A percentile compares a stretch with the other conserved stretches of the same genome.
These are phyloP conservation scores for Hydrotaea cyrtoneurina DNA, from an alignment of 2,888 invertebrate species.

Conservation along the genomic window DNA sequence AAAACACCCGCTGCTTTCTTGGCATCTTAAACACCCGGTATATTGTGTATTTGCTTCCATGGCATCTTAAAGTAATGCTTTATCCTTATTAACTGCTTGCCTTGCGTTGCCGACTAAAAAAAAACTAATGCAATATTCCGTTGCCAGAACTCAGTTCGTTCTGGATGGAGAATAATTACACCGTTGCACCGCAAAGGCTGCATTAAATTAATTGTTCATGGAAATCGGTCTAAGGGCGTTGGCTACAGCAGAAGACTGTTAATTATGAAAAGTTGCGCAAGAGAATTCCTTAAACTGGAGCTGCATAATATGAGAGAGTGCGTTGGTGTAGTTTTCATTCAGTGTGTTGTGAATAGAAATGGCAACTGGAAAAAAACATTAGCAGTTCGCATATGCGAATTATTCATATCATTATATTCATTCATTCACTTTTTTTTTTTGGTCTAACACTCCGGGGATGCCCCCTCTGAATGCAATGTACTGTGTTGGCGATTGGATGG, in stretches of 20 bases:
- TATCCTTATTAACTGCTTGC: conserved; percentile 8
- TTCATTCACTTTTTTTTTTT: too few relatives aligned
- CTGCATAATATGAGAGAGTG: background rate
- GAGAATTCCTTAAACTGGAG: background rate
- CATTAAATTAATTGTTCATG: background rate
- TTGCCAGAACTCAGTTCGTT: background rate
- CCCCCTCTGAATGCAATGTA: too few relatives aligned
- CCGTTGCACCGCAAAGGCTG: background rate
- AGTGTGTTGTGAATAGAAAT: too few relatives aligned
- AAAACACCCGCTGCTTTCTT: too few relatives aligned
- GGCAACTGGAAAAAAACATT: too few relatives aligned
- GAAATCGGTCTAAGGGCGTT: background rate
- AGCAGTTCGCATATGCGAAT: too few relatives aligned
- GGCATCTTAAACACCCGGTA: too few relatives aligned
- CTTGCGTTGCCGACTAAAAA: background rate
- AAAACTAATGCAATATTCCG: background rate
- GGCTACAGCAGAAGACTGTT: background rate
- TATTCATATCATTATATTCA: too few relatives aligned
- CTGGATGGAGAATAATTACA: background rate
- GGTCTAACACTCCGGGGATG: too few relatives aligned
- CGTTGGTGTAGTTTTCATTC: too few relatives aligned
- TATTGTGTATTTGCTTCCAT: background rate
- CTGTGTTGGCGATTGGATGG: too few relatives aligned
- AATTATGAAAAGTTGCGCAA: background rate
- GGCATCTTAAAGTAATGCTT: background rate